Base-by-base conservation (phyloP, 2,888 invertebrate species). In the Drosophila sordidula region DNA sequence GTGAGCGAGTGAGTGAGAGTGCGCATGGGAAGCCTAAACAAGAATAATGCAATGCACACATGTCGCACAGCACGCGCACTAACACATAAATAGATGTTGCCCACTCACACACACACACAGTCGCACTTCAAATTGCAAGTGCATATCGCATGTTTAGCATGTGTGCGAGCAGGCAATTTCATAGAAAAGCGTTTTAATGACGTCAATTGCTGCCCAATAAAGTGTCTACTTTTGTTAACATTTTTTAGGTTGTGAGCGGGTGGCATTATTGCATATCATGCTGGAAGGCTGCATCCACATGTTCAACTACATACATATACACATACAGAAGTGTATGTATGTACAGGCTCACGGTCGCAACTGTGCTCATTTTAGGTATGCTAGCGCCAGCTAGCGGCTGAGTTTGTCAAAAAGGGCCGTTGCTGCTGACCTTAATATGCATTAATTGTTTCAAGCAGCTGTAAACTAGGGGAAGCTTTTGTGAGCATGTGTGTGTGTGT, bases 41-140 rank as follows among this genome's bases (percentile, higher is more conserved):
- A 82, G 85, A 85, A 82, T 78, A 75, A 85, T 86, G 80, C 82
- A 82, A 49, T 64, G 62, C 62, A 75, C 65, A 75, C 64, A 75
- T 76, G 70, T 74, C 77, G 67, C 69, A 61, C 82, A 76, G 69
- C 82, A 82, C 82, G 82, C 88, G 86, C 86, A 87, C 74, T 61
- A 72, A 87, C 62, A 75, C 78, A 66, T 34, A 58, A 52, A 65
- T 51, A 39, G 54, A 68, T 64, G 52, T 54, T 72, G 59, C 78
- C 78, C 73, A 77, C 73, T 51, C 42, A 46, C 36, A 47, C 54
- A 50, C 56, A 25, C 41, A 32, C 18, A 50, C 29, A 18, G 62
- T 57, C 50, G 54, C 54, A 78, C 58, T 75, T 62, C 59, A 74
- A 80, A 80, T 67, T 75, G 78, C 74, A 75, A 78, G 78, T 77